A percentile compares a stretch with the other conserved stretches of the same genome.
Conservation (phyloP, 1,140 invertebrate genomes). For the Andrena cerasifolii region DNA sequence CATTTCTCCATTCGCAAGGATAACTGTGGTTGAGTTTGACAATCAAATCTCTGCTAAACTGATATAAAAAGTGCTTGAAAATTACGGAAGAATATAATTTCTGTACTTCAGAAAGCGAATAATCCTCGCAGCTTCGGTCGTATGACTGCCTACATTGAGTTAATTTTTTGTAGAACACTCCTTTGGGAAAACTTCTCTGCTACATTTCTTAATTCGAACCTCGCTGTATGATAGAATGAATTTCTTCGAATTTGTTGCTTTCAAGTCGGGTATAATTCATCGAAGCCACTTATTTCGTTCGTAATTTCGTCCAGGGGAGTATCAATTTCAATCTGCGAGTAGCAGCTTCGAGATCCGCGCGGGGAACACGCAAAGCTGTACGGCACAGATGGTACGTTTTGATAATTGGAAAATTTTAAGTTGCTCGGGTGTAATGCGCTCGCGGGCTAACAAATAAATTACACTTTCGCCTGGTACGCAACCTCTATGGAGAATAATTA, state of each 20-base stretch:
- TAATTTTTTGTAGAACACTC: no score
- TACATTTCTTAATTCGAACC: no score
- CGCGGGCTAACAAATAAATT: slow-evolving; percentile 16
- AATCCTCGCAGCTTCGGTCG: no score
- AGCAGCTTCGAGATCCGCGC: not conserved
- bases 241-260: no score
- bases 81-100: no score
- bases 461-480: not conserved
- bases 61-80: not conserved
- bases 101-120: no score
- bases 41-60: slow-evolving; percentile 32
- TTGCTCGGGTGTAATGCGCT: not conserved
- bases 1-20: slow-evolving; percentile 29
- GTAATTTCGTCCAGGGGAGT: not conserved
- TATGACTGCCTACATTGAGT: no score
- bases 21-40: slow-evolving; percentile 22
- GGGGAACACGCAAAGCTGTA: no score
- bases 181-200: no score
- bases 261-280: no score
- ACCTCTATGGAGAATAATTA: slow-evolving; percentile 37
- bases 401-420: slow-evolving; percentile 1
- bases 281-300: not conserved
- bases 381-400: not conserved
- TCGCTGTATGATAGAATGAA: no score
- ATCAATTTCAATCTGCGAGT: not conserved